Evolutionary conservation across 2,888 invertebrate genomes (phyloP), one percentile per base, ranked within the genome.

Genomic region (Danaus chrysippus): DNA sequence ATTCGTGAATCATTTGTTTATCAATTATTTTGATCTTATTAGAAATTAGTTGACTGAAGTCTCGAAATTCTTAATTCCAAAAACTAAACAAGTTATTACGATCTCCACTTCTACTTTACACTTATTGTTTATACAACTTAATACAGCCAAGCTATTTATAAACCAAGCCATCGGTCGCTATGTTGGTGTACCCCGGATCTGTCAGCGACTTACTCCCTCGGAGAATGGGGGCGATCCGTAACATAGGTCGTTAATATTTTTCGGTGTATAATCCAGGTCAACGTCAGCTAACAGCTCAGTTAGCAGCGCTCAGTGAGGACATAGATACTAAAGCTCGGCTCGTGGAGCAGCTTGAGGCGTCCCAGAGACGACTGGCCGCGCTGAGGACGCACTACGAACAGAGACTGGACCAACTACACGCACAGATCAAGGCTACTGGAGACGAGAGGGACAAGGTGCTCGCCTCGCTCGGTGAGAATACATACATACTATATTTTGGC

Each of bases 321-420:
- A 99, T 99, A 70, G 96, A 96, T 78, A 96, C 98, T 61, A 99
- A 99, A 81, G 96, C 98, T 71, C 95, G 97, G 62, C 91, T 99
- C 54, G 98, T 99, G 68, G 97, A 98, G 75, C 98, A 99, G 76
- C 84, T 99, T 69, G 99, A 99, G 82, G 87, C 95, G 62, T 97
- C 97, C 0, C 98, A 99, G 79, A 93, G 96, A 59, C 92, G 97
- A 56, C 92, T 99, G 78, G 94, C 96, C 58, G 93, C 95, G 0
- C 94, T 99, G 92, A 93, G 95, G 63, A 93, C 94, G 68, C 97
- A 98, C 79, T 99, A 99, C 86, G 99, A 99, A 84, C 96, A 97
- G 65, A 96, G 99, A 76, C 91, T 99, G 11, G 92, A 94, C 67
- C 95, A 96, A 65, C 86, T 99, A 43, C 96, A 97, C 77, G 93